Evolutionary conservation across 2,797 vertebrate genomes (phyloP).

Genomic region (Sylvia borin): DNA sequence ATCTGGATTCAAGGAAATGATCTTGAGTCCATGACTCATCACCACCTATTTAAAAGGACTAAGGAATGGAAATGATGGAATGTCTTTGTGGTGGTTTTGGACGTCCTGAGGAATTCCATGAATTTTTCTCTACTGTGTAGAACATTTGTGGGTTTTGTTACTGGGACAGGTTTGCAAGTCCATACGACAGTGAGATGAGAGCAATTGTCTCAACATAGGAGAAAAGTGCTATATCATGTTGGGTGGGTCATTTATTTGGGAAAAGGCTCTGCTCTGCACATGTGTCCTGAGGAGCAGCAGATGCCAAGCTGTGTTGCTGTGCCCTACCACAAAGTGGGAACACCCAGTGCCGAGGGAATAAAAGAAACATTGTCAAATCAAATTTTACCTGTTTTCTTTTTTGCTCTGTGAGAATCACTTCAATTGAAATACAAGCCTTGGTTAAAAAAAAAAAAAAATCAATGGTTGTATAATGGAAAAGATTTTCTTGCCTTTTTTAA

Average conservation of each 20-base stretch:
- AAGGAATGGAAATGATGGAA: conserved; percentile 62
- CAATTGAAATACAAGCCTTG: background rate
- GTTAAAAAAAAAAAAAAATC: background rate
- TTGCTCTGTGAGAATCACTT: background rate
- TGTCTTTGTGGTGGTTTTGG: conserved; percentile 60
- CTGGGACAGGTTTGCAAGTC: background rate
- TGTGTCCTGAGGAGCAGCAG: background rate
- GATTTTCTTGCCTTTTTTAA: conserved; percentile 18
- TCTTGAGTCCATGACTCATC: conserved; percentile 19
- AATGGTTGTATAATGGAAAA: background rate
- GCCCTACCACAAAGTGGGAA: background rate
- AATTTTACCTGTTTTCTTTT: conserved; percentile 36
- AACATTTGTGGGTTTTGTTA: conserved; percentile 16
- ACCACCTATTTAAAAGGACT: conserved; percentile 37
- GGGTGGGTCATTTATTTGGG: background rate
- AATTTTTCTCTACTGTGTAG: conserved; percentile 53
- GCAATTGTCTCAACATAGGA: background rate
- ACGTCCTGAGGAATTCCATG: background rate
- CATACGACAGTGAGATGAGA: background rate
- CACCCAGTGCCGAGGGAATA: conserved; percentile 28
- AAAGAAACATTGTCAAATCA: conserved; percentile 39
- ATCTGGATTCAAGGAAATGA: conserved; percentile 29
- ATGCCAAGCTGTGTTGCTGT: background rate
- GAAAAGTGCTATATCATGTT: background rate
- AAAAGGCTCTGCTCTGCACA: background rate